Evolutionary conservation across 30 jellyfish, hydroid and myxozoan species (phyloP).

Genomic region (Aurelia coerulea): DNA sequence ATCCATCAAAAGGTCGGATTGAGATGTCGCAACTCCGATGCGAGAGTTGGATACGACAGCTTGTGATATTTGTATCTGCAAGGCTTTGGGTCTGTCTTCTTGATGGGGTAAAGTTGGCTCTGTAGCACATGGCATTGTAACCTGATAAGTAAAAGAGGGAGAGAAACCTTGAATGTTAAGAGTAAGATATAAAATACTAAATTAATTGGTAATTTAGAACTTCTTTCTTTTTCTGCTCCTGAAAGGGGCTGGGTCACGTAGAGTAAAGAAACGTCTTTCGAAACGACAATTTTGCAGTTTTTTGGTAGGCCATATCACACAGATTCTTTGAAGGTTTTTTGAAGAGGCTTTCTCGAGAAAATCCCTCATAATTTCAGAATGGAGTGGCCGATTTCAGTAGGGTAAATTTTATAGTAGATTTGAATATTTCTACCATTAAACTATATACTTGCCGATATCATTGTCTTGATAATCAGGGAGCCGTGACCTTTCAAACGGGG

Average conservation of each 20-base stretch:
- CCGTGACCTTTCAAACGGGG: too few relatives aligned
- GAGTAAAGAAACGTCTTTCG: too few relatives aligned
- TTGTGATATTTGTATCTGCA: conserved; percentile 90
- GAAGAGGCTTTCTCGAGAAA: too few relatives aligned
- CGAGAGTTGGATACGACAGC: conserved; percentile 92
- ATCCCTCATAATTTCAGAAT: too few relatives aligned
- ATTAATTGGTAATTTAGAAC: not conserved
- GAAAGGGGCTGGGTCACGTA: not conserved
- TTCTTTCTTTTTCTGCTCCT: not conserved
- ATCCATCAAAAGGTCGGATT: conserved; percentile 88
- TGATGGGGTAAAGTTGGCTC: conserved; percentile 56
- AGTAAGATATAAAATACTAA: not conserved
- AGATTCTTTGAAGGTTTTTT: too few relatives aligned
- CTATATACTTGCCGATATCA: too few relatives aligned
- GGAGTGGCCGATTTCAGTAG: too few relatives aligned
- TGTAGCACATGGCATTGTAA: conserved; percentile 73
- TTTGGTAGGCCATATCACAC: too few relatives aligned
- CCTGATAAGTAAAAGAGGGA: conserved; percentile 23
- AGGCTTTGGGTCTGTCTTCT: conserved; percentile 88
- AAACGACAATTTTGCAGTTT: too few relatives aligned
- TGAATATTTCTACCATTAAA: too few relatives aligned
- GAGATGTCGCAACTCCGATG: conserved; percentile 83
- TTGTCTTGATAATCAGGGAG: too few relatives aligned
- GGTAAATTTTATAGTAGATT: too few relatives aligned
- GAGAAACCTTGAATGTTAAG: not conserved